Evolutionary conservation across 2,888 invertebrate genomes (phyloP).

Genomic region (Nebria salina): DNA sequence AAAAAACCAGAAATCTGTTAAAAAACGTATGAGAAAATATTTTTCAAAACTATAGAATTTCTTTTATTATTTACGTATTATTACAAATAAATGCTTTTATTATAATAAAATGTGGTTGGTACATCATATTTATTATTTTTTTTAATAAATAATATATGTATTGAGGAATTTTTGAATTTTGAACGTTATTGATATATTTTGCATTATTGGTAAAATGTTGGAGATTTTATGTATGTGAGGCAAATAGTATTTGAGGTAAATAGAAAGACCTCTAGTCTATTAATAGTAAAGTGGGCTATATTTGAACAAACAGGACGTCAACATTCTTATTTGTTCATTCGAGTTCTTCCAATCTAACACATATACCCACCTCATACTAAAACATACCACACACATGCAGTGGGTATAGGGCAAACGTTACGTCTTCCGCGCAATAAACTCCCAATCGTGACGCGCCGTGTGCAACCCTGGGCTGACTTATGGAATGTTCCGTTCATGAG

Average conservation of each 20-base stretch:
- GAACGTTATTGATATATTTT: too few species aligned
- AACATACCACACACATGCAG: too few species aligned
- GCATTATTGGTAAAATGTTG: too few species aligned
- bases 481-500: neutral
- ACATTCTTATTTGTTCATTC: neutral
- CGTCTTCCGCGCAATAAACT: slow-evolving; percentile 1
- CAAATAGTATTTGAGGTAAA: neutral
- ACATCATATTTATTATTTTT: too few species aligned
- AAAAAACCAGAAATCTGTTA: too few species aligned
- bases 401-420: neutral
- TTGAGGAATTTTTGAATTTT: too few species aligned
- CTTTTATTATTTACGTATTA: too few species aligned
- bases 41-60: too few species aligned
- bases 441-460: neutral
- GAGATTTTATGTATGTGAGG: neutral
- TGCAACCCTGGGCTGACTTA: neutral
- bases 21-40: too few species aligned
- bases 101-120: too few species aligned
- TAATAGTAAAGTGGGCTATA: neutral
- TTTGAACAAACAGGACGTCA: neutral
- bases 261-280: neutral
- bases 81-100: too few species aligned
- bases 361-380: neutral
- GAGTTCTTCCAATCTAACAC: neutral
- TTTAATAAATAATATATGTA: too few species aligned